Conservation (phyloP, 2,113 vertebrate species). For the Crotophaga sulcirostris region DNA sequence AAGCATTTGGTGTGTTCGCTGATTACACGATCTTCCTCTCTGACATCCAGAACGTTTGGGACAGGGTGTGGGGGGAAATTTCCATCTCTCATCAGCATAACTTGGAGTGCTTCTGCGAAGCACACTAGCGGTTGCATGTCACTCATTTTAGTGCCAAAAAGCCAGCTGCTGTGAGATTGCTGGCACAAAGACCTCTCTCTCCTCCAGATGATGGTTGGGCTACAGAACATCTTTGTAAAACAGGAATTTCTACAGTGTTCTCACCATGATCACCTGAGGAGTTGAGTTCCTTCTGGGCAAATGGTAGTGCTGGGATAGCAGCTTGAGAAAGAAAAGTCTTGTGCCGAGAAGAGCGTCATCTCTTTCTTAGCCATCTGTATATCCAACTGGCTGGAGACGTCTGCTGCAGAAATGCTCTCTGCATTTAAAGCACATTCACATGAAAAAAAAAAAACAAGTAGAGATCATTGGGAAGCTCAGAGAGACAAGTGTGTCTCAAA, state of each 20-base stretch:
- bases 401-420: background rate
- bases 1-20: rapidly evolving
- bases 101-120: background rate
- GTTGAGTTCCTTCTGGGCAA: background rate
- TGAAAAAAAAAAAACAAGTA: background rate
- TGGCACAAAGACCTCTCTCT: background rate
- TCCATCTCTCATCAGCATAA: background rate
- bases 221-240: background rate
- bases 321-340: background rate
- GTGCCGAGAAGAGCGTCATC: background rate
- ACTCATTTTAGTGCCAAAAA: rapidly evolving
- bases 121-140: background rate
- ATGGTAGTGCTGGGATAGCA: background rate
- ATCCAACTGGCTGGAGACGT: background rate
- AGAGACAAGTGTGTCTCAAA: background rate
- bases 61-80: background rate
- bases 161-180: background rate
- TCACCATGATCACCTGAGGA: background rate
- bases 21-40: background rate
- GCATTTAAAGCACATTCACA: background rate
- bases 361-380: background rate
- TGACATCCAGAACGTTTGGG: background rate
- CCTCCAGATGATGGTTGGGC: background rate
- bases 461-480: background rate
- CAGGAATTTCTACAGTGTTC: background rate